Conservation (phyloP, 2,113 vertebrate genomes). For the Pterocles orientalis region DNA sequence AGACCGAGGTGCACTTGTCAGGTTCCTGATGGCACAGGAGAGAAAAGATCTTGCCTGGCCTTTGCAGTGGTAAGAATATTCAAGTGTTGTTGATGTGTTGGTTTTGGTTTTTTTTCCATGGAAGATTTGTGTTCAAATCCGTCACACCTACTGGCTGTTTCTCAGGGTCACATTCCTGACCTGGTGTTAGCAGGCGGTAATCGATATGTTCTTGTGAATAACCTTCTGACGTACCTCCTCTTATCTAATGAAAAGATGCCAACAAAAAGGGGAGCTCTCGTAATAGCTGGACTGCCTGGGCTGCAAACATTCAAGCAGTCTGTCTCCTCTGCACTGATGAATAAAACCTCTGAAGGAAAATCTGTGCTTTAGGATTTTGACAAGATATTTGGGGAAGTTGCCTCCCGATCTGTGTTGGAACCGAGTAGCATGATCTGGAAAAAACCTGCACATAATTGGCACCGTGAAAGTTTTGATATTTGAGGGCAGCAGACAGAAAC, state of each 20-base stretch:
- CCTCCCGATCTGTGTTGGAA: background rate
- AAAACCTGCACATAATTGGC: background rate
- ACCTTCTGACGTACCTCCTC: background rate
- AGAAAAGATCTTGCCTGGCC: background rate
- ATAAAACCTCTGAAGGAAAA: background rate
- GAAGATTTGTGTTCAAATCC: background rate
- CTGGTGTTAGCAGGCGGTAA: background rate
- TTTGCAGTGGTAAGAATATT: background rate
- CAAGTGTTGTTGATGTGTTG: background rate
- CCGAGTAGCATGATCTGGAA: background rate
- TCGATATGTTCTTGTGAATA: background rate
- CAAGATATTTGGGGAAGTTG: background rate
- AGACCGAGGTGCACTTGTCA: background rate
- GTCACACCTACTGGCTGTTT: background rate
- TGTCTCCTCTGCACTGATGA: background rate
- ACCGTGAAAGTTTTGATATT: background rate
- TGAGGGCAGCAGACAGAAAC: background rate
- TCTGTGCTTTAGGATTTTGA: background rate
- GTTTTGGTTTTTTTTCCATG: background rate
- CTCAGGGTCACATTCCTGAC: background rate
- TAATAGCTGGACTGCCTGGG: background rate
- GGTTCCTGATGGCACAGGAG: background rate
- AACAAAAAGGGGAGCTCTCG: background rate
- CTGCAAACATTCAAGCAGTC: background rate
- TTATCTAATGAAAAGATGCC: background rate